Evolutionary conservation across 1,140 invertebrate genomes (phyloP).

Genomic region (Listronotus bonariensis): DNA sequence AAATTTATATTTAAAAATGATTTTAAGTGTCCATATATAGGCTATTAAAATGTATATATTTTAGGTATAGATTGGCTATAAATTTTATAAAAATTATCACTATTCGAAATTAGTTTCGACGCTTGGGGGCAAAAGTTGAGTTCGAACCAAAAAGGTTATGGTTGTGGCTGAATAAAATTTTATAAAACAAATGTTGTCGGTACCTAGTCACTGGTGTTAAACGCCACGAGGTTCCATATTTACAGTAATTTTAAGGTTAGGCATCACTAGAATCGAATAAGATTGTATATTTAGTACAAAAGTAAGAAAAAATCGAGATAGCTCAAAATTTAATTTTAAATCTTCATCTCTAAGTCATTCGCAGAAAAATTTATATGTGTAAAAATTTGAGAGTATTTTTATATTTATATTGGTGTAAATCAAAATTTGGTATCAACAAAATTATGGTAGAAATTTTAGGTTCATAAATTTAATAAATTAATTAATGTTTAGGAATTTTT

Average conservation of each 20-base stretch:
- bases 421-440: constrained; percentile 57
- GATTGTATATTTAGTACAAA: constrained; percentile 59
- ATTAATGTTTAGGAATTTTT: constrained; percentile 58
- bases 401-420: constrained; percentile 60
- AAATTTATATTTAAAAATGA: constrained; percentile 27
- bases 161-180: constrained; percentile 33
- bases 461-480: constrained; percentile 55
- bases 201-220: constrained; percentile 52
- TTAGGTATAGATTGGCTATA: constrained; percentile 20
- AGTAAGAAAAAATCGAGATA: constrained; percentile 55
- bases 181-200: constrained; percentile 48
- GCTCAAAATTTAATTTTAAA: constrained; percentile 55
- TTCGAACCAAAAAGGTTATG: constrained; percentile 9
- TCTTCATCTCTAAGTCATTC: constrained; percentile 30
- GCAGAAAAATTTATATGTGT: constrained; percentile 55
- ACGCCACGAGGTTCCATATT: constrained; percentile 52
- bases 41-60: constrained; percentile 22
- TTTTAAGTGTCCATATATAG: constrained; percentile 24
- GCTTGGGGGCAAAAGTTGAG: constrained; percentile 8
- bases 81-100: constrained; percentile 15
- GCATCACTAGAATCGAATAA: constrained; percentile 58
- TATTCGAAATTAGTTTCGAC: constrained; percentile 3
- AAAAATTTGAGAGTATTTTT: constrained; percentile 59
- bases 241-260: constrained; percentile 54
- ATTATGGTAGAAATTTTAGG: constrained; percentile 55